Evolutionary conservation across 2,113 vertebrate species (phyloP), one percentile per base, ranked within the genome.

Genomic region (Toxotes jaculatrix): DNA sequence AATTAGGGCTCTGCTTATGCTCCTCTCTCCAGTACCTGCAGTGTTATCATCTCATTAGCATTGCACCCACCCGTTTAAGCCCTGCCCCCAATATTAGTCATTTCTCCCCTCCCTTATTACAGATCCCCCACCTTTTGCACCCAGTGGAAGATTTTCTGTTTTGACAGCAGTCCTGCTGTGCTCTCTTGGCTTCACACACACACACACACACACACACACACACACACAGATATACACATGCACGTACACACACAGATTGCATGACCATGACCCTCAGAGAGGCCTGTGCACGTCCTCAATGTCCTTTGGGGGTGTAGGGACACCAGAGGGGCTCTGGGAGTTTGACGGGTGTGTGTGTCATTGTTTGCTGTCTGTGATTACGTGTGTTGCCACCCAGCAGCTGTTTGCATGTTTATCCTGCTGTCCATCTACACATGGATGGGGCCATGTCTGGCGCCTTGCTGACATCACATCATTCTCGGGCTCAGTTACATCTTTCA

Each of bases 391-490:
- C 88, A 92, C 86, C 86, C 76, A 36, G 90, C 93, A 93, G 92
- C 92, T 92, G 90, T 91, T 91, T 87, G 89, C 91, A 90, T 93
- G 86, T 91, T 90, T 89, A 90, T 85, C 75, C 84, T 71, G 74
- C 67, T 74, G 84, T 83, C 86, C 79, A 71, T 79, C 74, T 31
- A 42, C 64, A 70, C 82, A 62, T 4, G 83, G 77, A 80, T 36
- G 68, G 23, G 77, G 82, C 78, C 45, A 7, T 45, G 85, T 91
- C 91, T 93, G 91, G 83, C 42, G 73, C 82, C 85, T 45, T 21
- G 31, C 64, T 91, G 89, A 91, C 80, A 84, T 85, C 91, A 89
- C 75, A 66, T 72, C 65, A 71, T 42, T 76, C 47, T 53, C 69
- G 40, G 49, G 47, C 32, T 76, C 40, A 34, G 21, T 31, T 7